A percentile compares a stretch with the other conserved stretches of the same genome.
These are phyloP conservation scores for Drosophila cognata DNA, from an alignment of 2,888 invertebrate species.

Conservation along the genomic window DNA sequence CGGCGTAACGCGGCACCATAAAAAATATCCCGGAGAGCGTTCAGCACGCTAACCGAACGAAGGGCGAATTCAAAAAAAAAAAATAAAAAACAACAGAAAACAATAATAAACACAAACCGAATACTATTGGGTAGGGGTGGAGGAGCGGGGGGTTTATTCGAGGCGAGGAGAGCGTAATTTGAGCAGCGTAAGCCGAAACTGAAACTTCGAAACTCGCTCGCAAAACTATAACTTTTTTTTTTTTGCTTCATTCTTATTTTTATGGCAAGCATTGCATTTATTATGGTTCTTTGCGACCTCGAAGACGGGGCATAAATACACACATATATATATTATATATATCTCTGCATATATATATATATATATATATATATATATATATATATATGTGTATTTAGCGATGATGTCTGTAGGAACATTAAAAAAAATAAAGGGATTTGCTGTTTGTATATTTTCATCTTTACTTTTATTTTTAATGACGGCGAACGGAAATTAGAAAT, in stretches of 20 bases:
- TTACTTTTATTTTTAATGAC: conserved; percentile 56
- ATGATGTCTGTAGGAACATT: conserved; percentile 49
- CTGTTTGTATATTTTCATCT: conserved; percentile 28
- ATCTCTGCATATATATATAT: background rate
- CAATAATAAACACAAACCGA: conserved; percentile 70
- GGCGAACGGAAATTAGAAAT: conserved; percentile 76
- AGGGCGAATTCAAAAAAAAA: conserved; percentile 25
- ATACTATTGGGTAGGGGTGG: conserved; percentile 9
- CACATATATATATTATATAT: background rate
- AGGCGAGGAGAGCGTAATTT: conserved; percentile 53
- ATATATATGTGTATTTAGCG: conserved; percentile 5
- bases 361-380: background rate
- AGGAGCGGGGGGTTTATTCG: background rate
- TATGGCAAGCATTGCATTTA: conserved; percentile 75
- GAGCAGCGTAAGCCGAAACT: conserved; percentile 72
- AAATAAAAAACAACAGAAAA: conserved; percentile 4
- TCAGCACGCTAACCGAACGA: conserved; percentile 63
- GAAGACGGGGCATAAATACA: conserved; percentile 18
- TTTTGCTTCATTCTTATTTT: conserved; percentile 57
- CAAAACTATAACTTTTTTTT: conserved; percentile 69
- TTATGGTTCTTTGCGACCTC: conserved; percentile 59
- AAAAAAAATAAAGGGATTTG: conserved; percentile 61
- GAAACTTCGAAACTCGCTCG: conserved; percentile 51
- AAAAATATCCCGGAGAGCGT: conserved; percentile 54
- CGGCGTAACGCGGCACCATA: conserved; percentile 73